Base-by-base conservation (phyloP, 53 echinoderm and acorn worm genomes). In the Apostichopus leukothele region DNA sequence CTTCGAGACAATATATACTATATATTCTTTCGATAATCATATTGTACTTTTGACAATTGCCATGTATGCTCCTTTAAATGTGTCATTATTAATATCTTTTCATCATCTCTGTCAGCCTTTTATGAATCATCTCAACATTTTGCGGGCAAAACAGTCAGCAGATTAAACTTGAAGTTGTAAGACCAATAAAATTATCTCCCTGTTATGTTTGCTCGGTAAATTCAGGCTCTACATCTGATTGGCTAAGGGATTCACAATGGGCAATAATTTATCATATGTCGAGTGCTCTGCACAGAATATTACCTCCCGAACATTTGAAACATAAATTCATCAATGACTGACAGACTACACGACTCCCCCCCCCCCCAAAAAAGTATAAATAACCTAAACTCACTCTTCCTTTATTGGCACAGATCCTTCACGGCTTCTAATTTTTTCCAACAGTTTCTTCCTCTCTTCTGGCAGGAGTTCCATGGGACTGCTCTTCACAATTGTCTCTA, bases 361-460 rank as follows among this genome's bases (percentile, higher is more conserved):
- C 39, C 39, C 3, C 39, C 3, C 39, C 2, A 39, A 39, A 39
- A 39, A 3, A 39, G 39, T 39, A 39, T 22, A 52, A 80, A 23
- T 5, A 83, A 59, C 52, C 11, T 5, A 20, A 61, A 27, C 84
- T 20, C 26, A 84, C 84, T 84, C 84, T 66, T 84, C 67, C 39
- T 63, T 84, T 9, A 84, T 84, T 0, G 63, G 39, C 20, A 63
- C 84, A 54, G 84, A 63, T 60, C 84, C 84, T 63, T 60, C 84
- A 18, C 61, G 52, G 67, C 63, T 84, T 84, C 67, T 84, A 5
- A 84, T 84, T 19, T 84, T 84, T 39, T 60, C 84, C 67, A 84
- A 22, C 23, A 84, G 6, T 39, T 63, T 84, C 14, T 84, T 6
- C 22, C 27, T 84, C 16, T 77, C 78, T 23, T 50, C 78, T 16